phyloP scores from a whole-genome alignment of 2,113 vertebrate genomes.

The Notiomystis cincta region DNA sequence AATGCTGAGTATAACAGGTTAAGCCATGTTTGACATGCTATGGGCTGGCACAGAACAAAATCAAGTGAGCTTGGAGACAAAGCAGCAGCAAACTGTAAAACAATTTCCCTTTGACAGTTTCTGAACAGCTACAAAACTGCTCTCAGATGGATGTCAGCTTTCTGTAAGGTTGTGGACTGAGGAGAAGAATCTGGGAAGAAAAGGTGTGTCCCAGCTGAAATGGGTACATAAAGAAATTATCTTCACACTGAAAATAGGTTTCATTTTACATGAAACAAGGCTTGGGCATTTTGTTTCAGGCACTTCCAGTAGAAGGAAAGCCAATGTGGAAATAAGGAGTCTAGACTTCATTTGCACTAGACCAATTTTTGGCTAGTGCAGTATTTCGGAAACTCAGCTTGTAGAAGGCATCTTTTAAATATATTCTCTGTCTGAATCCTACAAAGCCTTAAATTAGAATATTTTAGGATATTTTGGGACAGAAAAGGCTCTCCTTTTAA shows the following conservation, averaged over 20 bases:
- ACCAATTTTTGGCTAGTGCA: not conserved
- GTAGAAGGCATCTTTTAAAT: not conserved
- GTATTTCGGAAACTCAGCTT: not conserved
- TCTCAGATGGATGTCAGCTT: not conserved
- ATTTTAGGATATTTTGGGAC: not conserved
- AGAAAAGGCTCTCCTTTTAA: not conserved
- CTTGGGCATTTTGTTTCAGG: not conserved
- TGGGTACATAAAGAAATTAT: not conserved
- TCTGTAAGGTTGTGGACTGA: not conserved
- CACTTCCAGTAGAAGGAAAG: not conserved
- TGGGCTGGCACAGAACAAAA: not conserved
- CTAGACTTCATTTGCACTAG: accelerated
- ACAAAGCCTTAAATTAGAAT: not conserved
- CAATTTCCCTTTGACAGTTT: not conserved
- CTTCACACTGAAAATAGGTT: not conserved
- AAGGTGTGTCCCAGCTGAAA: not conserved
- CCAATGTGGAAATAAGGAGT: not conserved
- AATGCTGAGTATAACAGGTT: not conserved
- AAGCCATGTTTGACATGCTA: not conserved
- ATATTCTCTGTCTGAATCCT: not conserved
- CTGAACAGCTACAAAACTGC: not conserved
- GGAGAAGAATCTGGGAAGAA: not conserved
- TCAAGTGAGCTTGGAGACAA: not conserved
- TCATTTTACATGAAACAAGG: not conserved
- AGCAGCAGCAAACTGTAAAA: not conserved